Conservation (phyloP, 2,888 invertebrate species). For the Atherix ibis region DNA sequence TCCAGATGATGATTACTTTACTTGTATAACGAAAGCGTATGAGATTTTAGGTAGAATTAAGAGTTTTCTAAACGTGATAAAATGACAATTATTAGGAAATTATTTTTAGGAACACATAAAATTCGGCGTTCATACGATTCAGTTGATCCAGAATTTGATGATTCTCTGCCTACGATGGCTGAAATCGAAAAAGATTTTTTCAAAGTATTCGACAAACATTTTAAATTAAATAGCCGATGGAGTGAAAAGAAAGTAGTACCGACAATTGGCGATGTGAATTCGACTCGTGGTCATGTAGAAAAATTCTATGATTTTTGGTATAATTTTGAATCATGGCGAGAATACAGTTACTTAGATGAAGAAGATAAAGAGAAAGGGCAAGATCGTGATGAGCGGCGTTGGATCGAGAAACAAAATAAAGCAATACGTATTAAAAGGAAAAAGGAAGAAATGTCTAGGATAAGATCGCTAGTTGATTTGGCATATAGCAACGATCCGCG, state of each 20-base stretch:
- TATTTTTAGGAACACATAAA: constrained; percentile 46
- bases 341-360: constrained; percentile 96
- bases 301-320: constrained; percentile 96
- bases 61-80: background rate
- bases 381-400: constrained; percentile 87
- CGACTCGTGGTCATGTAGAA: constrained; percentile 73
- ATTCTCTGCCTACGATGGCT: constrained; percentile 59
- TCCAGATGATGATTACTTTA: constrained; percentile 92
- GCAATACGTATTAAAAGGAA: constrained; percentile 79
- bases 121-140: constrained; percentile 90
- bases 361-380: constrained; percentile 97
- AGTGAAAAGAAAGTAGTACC: constrained; percentile 80
- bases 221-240: constrained; percentile 75
- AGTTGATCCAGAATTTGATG: constrained; percentile 88
- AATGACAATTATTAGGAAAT: background rate
- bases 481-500: constrained; percentile 91
- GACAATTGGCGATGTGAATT: constrained; percentile 54
- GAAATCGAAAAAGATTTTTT: constrained; percentile 73
- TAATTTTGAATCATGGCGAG: constrained; percentile 97
- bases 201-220: constrained; percentile 46
- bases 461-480: constrained; percentile 80
- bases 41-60: constrained; percentile 61
- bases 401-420: constrained; percentile 98
- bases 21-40: constrained; percentile 95
- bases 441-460: constrained; percentile 91